Percentiles rank a stretch among this genome's conserved stretches.
Conservation (phyloP, 2,113 vertebrate species). For the Regulus satrapa region DNA sequence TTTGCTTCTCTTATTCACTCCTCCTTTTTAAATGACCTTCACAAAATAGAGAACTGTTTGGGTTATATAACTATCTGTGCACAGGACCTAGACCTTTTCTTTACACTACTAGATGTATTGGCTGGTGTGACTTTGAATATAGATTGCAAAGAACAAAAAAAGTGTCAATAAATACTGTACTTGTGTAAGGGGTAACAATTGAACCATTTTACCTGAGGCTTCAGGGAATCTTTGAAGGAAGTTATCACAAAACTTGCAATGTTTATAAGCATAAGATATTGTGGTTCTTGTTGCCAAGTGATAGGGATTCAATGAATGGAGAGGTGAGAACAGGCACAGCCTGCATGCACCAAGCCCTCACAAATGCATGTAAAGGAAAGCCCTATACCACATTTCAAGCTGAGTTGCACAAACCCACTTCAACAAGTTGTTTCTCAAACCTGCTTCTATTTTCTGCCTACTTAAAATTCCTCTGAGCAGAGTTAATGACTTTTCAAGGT, state of each 20-base stretch:
- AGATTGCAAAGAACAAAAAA: slow-evolving; percentile 33
- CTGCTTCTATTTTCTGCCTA: background rate
- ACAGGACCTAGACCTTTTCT: slow-evolving; percentile 26
- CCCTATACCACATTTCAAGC: background rate
- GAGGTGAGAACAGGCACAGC: background rate
- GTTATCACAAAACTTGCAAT: background rate
- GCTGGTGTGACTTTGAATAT: slow-evolving; percentile 44
- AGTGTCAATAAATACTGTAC: background rate
- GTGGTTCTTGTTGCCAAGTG: background rate
- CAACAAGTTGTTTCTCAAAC: background rate
- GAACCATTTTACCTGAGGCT: background rate
- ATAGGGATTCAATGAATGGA: background rate
- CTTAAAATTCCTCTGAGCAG: background rate
- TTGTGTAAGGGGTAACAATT: background rate
- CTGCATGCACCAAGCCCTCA: background rate
- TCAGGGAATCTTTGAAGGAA: background rate
- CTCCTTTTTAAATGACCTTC: slow-evolving; percentile 56
- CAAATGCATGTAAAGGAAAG: background rate
- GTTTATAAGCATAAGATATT: background rate
- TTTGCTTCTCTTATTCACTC: slow-evolving; percentile 51
- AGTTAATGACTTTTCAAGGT: background rate
- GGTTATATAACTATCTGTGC: slow-evolving; percentile 15
- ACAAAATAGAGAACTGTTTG: slow-evolving; percentile 63
- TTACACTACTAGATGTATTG: slow-evolving; percentile 39
- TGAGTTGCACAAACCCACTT: background rate